phyloP scores from a whole-genome alignment of 37 sponge, comb jelly and placozoan species.

The Spongia lamella region DNA sequence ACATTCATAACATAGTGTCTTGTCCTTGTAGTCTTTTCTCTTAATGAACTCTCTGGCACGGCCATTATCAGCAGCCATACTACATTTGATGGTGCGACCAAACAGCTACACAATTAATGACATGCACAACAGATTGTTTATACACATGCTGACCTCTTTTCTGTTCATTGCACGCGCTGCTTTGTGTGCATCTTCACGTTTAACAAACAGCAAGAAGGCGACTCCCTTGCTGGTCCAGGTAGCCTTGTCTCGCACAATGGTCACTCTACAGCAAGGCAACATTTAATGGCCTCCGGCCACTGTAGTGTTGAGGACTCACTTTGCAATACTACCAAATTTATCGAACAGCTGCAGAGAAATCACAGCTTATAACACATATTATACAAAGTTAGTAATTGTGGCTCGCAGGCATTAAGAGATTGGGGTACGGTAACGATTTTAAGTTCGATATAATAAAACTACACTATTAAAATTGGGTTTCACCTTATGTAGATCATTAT shows the following conservation, averaged over 20 bases:
- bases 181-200: constrained; percentile 65
- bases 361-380: too few relatives aligned
- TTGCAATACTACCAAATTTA: constrained; percentile 84
- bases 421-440: too few relatives aligned
- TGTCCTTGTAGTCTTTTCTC: constrained; percentile 82
- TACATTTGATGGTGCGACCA: constrained; percentile 82
- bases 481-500: constrained; percentile 92
- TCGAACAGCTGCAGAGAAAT: constrained; percentile 63
- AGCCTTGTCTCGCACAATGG: constrained; percentile 70
- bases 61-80: constrained; percentile 91
- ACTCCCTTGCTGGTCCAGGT: constrained; percentile 87
- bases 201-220: constrained; percentile 88
- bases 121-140: not conserved
- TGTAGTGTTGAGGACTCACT: constrained; percentile 35
- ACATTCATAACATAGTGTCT: constrained; percentile 90
- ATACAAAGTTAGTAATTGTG: too few relatives aligned
- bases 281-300: not conserved
- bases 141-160: constrained; percentile 52
- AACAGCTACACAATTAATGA: constrained; percentile 55
- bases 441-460: too few relatives aligned
- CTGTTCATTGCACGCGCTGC: constrained; percentile 76
- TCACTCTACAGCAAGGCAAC: constrained; percentile 42
- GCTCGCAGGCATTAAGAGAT: too few relatives aligned
- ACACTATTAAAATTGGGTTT: not conserved
- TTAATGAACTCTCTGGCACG: constrained; percentile 88